Conservation (phyloP, 2,888 invertebrate species). For the Erebia ligea region DNA sequence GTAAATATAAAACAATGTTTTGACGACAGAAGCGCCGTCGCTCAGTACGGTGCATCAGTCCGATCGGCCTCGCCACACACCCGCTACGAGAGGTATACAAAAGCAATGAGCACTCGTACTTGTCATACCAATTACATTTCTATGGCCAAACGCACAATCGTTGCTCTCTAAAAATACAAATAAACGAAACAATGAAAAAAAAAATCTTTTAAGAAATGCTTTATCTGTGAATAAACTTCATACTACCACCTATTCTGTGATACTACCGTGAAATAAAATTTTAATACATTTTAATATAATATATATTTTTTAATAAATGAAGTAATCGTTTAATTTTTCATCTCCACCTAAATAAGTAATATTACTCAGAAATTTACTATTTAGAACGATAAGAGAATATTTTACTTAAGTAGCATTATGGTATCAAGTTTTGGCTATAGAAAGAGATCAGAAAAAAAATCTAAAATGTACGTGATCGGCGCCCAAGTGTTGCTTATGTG, state of each 20-base stretch:
- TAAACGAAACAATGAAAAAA: background rate
- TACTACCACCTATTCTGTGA: no score
- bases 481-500: conserved; percentile 49
- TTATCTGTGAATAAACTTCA: background rate
- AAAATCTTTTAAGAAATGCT: background rate
- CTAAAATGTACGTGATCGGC: conserved; percentile 42
- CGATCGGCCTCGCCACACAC: conserved; percentile 62
- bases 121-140: conserved; percentile 48
- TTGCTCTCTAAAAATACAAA: background rate
- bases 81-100: conserved; percentile 56
- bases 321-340: background rate
- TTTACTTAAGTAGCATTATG: no score
- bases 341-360: no score
- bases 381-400: no score
- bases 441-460: conserved; percentile 34
- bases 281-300: background rate
- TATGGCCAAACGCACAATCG: conserved; percentile 44
- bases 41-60: conserved; percentile 76
- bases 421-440: conserved; percentile 43
- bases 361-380: no score
- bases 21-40: conserved; percentile 71
- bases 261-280: background rate
- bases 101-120: conserved; percentile 41
- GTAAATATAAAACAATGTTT: conserved; percentile 32
- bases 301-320: background rate